phyloP scores from a whole-genome alignment of 2,797 vertebrate genomes.

The Mallotus villosus region DNA sequence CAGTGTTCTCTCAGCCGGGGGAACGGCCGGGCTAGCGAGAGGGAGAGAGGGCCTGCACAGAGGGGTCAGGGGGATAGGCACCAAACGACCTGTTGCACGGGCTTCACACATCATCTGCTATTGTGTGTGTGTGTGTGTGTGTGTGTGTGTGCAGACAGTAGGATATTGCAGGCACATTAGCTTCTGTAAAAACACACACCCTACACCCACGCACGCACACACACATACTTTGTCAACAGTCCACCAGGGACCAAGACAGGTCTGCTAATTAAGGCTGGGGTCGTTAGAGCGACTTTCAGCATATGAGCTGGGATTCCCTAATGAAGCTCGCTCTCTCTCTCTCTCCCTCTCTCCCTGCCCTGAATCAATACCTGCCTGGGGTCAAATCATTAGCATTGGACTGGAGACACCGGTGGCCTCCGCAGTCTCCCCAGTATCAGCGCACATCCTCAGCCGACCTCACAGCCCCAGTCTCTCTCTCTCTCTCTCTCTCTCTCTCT shows the following conservation, averaged over 20 bases:
- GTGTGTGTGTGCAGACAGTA: neutral
- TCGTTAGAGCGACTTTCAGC: conserved; percentile 53
- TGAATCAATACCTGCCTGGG: conserved; percentile 14
- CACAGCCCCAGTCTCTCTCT: too few relatives aligned
- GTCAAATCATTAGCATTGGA: conserved; percentile 16
- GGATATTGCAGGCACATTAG: too few relatives aligned
- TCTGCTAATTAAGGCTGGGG: conserved; percentile 61
- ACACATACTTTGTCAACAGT: neutral
- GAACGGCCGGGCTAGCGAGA: neutral
- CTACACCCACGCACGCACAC: neutral
- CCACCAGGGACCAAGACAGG: conserved; percentile 7
- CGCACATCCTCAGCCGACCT: too few relatives aligned
- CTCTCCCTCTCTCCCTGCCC: conserved; percentile 1
- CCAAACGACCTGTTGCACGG: conserved; percentile 23
- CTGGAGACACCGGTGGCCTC: neutral
- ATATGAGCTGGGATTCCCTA: conserved; percentile 51
- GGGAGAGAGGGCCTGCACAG: neutral
- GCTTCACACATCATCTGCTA: conserved; percentile 1
- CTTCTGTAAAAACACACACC: conserved; percentile 19
- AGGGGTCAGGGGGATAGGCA: conserved; percentile 4
- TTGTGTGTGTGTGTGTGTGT: conserved; percentile 22
- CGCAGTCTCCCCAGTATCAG: neutral
- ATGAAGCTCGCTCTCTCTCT: conserved; percentile 46
- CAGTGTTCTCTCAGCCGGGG: conserved; percentile 62
- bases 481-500: neutral